Percentiles rank a stretch among this genome's conserved stretches.
These are phyloP conservation scores for Ptiloglossa arizonensis DNA, from an alignment of 1,140 invertebrate genomes.

Conservation along the genomic window DNA sequence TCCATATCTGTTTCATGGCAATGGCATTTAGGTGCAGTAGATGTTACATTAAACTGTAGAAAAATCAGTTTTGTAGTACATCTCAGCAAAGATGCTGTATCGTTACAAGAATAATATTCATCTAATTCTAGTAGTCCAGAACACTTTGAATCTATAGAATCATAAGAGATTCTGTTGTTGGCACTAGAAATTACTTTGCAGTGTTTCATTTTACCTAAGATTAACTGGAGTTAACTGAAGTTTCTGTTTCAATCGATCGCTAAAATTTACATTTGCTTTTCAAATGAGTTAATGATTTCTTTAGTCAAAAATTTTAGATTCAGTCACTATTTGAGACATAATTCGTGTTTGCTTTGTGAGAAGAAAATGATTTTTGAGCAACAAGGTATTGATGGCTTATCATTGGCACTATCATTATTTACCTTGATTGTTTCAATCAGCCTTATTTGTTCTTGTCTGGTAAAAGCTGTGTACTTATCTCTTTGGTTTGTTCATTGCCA, in stretches of 20 bases:
- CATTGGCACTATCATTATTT: conserved; percentile 14
- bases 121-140: not conserved
- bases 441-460: not conserved
- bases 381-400: not conserved
- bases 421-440: not conserved
- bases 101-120: conserved; percentile 19
- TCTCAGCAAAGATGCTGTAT: not conserved
- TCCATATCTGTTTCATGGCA: not conserved
- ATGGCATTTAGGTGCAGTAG: not conserved
- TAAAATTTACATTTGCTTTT: not conserved
- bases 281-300: not conserved
- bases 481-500: too few relatives aligned
- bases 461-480: not conserved
- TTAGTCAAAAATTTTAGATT: not conserved
- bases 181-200: conserved; percentile 44
- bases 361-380: not conserved
- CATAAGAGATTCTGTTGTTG: conserved; percentile 38
- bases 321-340: not conserved
- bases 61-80: not conserved
- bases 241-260: not conserved
- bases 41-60: not conserved
- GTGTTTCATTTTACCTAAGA: not conserved
- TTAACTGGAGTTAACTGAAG: too few relatives aligned
- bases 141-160: not conserved
- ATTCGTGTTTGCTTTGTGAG: too few relatives aligned